A percentile compares a stretch with the other conserved stretches of the same genome.
Conservation (phyloP, 1,140 invertebrate genomes). For the Drosophila hydei region DNA sequence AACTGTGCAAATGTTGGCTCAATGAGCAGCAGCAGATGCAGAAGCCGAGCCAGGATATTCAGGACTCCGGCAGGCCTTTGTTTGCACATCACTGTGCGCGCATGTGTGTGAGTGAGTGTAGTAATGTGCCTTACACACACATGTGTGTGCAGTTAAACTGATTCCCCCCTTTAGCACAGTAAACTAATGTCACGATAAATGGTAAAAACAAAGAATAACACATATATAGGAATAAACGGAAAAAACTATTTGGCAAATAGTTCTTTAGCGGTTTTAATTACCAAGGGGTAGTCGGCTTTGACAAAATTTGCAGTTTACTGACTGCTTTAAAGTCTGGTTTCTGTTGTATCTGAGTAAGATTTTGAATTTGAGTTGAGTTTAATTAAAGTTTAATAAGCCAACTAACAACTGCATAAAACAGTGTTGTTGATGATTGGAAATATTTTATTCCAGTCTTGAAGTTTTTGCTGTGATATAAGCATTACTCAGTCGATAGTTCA, state of each 20-base stretch:
- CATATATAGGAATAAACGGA: conserved; percentile 1
- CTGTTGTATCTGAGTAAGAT: too few relatives aligned
- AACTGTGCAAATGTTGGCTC: conserved; percentile 70
- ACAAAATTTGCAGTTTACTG: neutral
- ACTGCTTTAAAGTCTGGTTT: neutral
- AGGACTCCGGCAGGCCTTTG: conserved; percentile 40
- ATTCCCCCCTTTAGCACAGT: conserved; percentile 58
- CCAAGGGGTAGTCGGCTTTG: neutral
- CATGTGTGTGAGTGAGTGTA: neutral
- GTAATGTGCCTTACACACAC: conserved; percentile 5
- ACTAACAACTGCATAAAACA: too few relatives aligned
- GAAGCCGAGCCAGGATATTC: conserved; percentile 3
- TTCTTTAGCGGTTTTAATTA: conserved; percentile 13
- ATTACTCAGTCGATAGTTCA: too few relatives aligned
- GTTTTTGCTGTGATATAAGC: too few relatives aligned
- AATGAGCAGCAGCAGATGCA: conserved; percentile 37
- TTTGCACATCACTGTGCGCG: conserved; percentile 19
- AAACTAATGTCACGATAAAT: conserved; percentile 72
- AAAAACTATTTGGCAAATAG: neutral
- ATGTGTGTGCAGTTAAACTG: conserved; percentile 8
- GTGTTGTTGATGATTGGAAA: too few relatives aligned
- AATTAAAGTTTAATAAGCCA: too few relatives aligned
- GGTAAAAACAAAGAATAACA: conserved; percentile 28
- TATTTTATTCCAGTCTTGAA: too few relatives aligned
- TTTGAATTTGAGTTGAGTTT: too few relatives aligned